A percentile compares a stretch with the other conserved stretches of the same genome.
These are phyloP conservation scores for Sycophila texana DNA, from an alignment of 2,888 invertebrate genomes.

Conservation along the genomic window DNA sequence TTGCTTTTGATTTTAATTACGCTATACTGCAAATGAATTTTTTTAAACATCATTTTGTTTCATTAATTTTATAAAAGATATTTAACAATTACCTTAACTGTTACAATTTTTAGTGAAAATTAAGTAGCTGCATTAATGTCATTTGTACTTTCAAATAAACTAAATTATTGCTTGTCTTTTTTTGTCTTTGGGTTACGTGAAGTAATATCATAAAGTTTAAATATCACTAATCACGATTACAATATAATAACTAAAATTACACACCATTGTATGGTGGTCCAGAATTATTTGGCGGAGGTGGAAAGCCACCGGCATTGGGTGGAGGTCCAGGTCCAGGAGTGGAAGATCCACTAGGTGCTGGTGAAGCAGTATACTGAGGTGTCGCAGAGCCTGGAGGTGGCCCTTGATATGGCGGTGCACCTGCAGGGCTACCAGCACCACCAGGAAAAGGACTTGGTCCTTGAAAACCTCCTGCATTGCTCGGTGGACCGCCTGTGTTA, in stretches of 20 bases:
- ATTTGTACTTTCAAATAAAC: neutral
- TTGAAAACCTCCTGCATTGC: conserved; percentile 78
- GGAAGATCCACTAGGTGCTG: conserved; percentile 88
- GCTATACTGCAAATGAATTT: too few species aligned
- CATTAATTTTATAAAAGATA: too few species aligned
- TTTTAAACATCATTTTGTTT: too few species aligned
- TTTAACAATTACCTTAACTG: too few species aligned
- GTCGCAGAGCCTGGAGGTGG: conserved; percentile 86
- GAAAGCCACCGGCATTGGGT: conserved; percentile 77
- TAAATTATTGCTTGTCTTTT: neutral
- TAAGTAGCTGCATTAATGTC: too few species aligned
- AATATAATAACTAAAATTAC: neutral
- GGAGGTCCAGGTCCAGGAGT: conserved; percentile 86
- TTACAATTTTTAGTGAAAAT: too few species aligned
- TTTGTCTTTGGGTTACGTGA: neutral
- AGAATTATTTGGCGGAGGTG: conserved; percentile 74
- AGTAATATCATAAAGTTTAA: too few species aligned
- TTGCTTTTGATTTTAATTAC: neutral
- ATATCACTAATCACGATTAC: too few species aligned
- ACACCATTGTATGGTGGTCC: conserved; percentile 83
- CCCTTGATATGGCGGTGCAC: conserved; percentile 84
- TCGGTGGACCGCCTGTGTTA: conserved; percentile 75
- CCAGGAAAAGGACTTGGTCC: conserved; percentile 80
- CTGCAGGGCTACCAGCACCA: conserved; percentile 85
- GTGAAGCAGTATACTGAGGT: conserved; percentile 91